Conservation (phyloP, 92 coral and sea anemone species). For the Muricea muricata region DNA sequence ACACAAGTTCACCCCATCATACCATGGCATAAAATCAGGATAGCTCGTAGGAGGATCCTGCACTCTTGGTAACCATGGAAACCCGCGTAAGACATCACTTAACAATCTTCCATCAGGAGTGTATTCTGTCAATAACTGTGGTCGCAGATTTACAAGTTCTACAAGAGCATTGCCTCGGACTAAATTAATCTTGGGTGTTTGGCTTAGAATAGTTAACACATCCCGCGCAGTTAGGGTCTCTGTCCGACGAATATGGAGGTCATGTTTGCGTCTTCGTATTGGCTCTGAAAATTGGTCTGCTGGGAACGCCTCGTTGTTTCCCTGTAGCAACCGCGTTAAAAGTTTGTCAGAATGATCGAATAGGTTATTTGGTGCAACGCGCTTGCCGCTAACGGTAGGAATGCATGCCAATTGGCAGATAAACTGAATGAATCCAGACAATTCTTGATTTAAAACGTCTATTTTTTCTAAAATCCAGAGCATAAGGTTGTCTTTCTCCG, state of each 20-base stretch:
- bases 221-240: constrained; percentile 8
- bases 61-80: constrained; percentile 71
- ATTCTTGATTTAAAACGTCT: constrained; percentile 51
- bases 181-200: background rate
- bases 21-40: constrained; percentile 81
- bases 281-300: constrained; percentile 44
- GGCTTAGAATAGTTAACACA: background rate
- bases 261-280: constrained; percentile 4
- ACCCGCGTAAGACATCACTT: background rate
- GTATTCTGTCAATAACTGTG: constrained; percentile 35
- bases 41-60: constrained; percentile 62
- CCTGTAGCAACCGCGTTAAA: constrained; percentile 63
- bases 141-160: constrained; percentile 56
- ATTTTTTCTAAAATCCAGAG: constrained; percentile 75
- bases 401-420: constrained; percentile 66
- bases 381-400: constrained; percentile 36
- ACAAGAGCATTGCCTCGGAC: constrained; percentile 69
- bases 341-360: constrained; percentile 69
- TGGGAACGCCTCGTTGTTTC: constrained; percentile 71
- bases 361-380: constrained; percentile 65
- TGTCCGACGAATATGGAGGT: constrained; percentile 11
- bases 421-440: constrained; percentile 28
- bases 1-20: constrained; percentile 53
- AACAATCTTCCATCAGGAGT: background rate
- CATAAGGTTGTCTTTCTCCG: constrained; percentile 68